Evolutionary conservation across 1,140 invertebrate species (phyloP).

Genomic region (Stegodyphus mimosarum): DNA sequence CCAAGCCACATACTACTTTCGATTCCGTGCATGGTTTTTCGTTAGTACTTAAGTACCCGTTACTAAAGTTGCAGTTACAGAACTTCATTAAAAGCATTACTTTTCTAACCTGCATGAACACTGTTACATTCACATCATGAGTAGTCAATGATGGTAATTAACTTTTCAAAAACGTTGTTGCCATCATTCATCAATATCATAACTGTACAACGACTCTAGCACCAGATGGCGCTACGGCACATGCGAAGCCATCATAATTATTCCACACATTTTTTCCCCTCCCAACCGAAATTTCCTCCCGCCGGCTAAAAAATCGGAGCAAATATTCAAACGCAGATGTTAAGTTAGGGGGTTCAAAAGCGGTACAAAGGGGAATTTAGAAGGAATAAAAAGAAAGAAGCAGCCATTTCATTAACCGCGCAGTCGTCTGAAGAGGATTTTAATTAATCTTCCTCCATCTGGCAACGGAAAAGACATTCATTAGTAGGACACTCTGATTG

Average conservation of each 20-base stretch:
- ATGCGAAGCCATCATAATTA: conserved; percentile 35
- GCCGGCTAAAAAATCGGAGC: conserved; percentile 31
- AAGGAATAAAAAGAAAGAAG: conserved; percentile 16
- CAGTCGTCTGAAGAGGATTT: conserved; percentile 46
- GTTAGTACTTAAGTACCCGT: background rate
- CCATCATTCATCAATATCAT: conserved; percentile 42
- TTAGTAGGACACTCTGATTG: conserved; percentile 41
- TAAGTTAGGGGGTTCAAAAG: background rate
- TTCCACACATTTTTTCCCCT: conserved; percentile 26
- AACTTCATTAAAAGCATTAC: background rate
- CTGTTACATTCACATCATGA: conserved; percentile 9
- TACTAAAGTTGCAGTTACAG: background rate
- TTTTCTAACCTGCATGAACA: background rate
- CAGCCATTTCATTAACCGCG: conserved; percentile 42
- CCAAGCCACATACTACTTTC: too few relatives aligned
- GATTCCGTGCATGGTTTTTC: too few relatives aligned
- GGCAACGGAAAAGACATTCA: conserved; percentile 49
- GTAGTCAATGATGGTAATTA: conserved; percentile 48
- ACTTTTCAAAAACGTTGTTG: conserved; percentile 45
- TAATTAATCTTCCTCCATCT: conserved; percentile 56
- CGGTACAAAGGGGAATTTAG: background rate
- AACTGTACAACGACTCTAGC: conserved; percentile 32
- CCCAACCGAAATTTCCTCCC: background rate
- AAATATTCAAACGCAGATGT: conserved; percentile 48
- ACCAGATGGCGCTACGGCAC: background rate